These are phyloP conservation scores for Psittacula cyanocephala DNA, from an alignment of 2,113 vertebrate species.

Conservation along the genomic window DNA sequence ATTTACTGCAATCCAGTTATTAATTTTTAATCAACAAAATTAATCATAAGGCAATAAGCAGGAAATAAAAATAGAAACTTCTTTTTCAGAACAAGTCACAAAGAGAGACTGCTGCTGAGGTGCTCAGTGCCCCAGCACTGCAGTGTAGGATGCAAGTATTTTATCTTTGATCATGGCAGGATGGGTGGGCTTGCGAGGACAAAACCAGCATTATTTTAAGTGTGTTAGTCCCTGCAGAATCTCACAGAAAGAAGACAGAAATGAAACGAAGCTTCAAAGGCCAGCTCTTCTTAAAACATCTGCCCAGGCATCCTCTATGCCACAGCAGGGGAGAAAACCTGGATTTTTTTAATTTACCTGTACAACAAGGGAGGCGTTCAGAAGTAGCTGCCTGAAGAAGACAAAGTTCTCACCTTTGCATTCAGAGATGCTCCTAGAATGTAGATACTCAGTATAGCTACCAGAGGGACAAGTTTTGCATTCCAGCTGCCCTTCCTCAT, in stretches of 20 bases:
- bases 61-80: neutral
- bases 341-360: neutral
- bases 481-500: constrained; percentile 91
- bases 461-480: constrained; percentile 89
- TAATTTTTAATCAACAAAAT: neutral
- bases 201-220: neutral
- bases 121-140: neutral
- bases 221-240: neutral
- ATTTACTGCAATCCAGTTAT: neutral
- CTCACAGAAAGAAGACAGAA: neutral
- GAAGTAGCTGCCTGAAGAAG: neutral
- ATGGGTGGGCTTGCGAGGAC: neutral
- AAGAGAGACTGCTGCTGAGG: neutral
- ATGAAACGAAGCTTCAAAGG: neutral
- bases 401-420: constrained; percentile 84
- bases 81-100: neutral
- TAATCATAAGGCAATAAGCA: neutral
- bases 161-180: neutral
- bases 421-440: constrained; percentile 87
- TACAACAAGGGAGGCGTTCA: neutral
- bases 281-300: neutral
- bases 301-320: neutral
- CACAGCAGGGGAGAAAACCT: neutral
- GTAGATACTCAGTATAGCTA: constrained; percentile 91
- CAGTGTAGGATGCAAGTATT: neutral